phyloP scores from a whole-genome alignment of 2,888 invertebrate genomes.

The Andrena praecox region DNA sequence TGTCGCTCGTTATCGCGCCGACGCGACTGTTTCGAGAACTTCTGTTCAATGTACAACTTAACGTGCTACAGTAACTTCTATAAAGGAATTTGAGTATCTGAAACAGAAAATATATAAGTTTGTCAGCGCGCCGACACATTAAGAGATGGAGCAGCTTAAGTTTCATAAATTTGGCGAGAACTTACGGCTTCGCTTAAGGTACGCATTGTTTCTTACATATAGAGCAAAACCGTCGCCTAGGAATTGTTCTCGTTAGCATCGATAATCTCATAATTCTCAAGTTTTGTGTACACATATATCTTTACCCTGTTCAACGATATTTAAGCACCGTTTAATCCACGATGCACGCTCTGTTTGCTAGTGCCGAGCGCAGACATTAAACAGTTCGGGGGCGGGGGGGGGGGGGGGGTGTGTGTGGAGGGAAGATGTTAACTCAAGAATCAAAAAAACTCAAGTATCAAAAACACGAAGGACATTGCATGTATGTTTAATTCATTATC shows the following conservation, averaged over 20 bases:
- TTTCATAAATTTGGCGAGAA: conserved; percentile 1
- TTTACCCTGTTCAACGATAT: conserved; percentile 67
- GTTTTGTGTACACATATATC: conserved; percentile 32
- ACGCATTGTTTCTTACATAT: conserved; percentile 38
- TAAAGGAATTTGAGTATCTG: conserved; percentile 49
- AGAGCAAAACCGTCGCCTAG: conserved; percentile 37
- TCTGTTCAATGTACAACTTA: conserved; percentile 43
- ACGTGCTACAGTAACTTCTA: conserved; percentile 34
- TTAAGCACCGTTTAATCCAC: conserved; percentile 38
- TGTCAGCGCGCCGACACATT: neutral
- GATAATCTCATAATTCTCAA: conserved; percentile 44
- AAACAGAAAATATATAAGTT: conserved; percentile 28
- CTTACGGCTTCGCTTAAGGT: conserved; percentile 46
- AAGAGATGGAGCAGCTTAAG: neutral
- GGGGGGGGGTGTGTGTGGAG: too few relatives aligned
- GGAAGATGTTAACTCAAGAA: conserved; percentile 48
- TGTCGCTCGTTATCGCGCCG: conserved; percentile 36
- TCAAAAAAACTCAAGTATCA: conserved; percentile 52
- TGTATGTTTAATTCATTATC: conserved; percentile 50
- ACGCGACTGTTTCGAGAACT: conserved; percentile 21
- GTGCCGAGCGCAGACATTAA: conserved; percentile 13
- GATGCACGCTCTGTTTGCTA: conserved; percentile 13
- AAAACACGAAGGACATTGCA: conserved; percentile 33
- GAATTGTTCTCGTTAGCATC: conserved; percentile 20
- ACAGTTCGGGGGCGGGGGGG: neutral